Evolutionary conservation across 1,140 invertebrate genomes (phyloP).

Genomic region (Coptotermes formosanus): DNA sequence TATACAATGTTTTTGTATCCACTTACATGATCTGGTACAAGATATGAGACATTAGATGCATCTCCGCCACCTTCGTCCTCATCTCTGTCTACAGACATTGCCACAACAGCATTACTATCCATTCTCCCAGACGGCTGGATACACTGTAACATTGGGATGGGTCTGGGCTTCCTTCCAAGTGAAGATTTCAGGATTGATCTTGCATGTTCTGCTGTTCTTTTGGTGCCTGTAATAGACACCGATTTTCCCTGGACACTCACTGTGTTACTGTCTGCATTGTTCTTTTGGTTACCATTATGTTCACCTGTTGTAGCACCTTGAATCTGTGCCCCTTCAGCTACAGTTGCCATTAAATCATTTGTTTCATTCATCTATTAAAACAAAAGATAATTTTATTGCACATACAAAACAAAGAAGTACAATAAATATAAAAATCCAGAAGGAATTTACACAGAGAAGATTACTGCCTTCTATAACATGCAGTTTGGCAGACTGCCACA

Average conservation of each 20-base stretch:
- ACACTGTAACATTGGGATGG: background rate
- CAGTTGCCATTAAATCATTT: background rate
- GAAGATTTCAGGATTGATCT: background rate
- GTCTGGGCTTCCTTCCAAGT: background rate
- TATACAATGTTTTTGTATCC: too few relatives aligned
- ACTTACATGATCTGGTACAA: background rate
- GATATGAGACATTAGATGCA: background rate
- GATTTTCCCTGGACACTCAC: too few relatives aligned
- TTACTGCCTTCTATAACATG: too few relatives aligned
- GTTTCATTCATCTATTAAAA: background rate
- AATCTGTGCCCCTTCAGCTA: background rate
- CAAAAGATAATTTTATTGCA: too few relatives aligned
- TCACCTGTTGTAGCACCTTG: background rate
- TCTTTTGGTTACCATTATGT: background rate
- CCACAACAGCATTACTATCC: background rate
- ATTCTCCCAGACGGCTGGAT: background rate
- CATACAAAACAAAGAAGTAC: background rate
- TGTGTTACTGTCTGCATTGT: background rate
- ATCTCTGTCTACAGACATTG: background rate
- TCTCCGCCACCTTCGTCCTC: background rate
- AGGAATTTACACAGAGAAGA: too few relatives aligned
- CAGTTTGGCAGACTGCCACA: too few relatives aligned
- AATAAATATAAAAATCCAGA: background rate
- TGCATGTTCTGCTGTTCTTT: background rate
- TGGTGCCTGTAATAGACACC: background rate